Percentiles rank a stretch among this genome's conserved stretches.
These are phyloP conservation scores for Deroptyus accipitrinus DNA, from an alignment of 2,113 vertebrate species.

Conservation along the genomic window DNA sequence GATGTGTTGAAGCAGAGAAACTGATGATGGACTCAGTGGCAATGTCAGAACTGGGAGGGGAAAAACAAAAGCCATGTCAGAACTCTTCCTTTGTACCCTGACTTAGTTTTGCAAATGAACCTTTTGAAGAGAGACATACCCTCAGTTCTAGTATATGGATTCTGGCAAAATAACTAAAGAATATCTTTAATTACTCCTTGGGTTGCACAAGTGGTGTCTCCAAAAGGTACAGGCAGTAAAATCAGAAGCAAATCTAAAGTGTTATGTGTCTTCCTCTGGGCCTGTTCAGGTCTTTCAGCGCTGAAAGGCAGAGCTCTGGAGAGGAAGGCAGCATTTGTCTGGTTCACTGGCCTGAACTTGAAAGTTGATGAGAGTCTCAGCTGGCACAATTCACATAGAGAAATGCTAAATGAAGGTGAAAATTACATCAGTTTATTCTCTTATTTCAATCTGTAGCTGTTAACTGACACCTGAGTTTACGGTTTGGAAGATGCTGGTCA, in stretches of 20 bases:
- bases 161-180: not conserved
- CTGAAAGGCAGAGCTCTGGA: not conserved
- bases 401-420: not conserved
- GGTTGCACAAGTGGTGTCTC: not conserved
- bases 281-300: not conserved
- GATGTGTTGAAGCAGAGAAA: not conserved
- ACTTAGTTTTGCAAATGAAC: not conserved
- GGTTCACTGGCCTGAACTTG: not conserved
- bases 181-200: not conserved
- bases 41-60: not conserved
- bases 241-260: not conserved
- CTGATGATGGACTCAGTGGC: not conserved
- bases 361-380: not conserved
- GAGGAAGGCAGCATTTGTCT: not conserved
- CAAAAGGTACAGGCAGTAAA: not conserved
- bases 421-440: not conserved
- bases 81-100: not conserved
- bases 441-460: not conserved
- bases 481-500: not conserved
- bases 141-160: not conserved
- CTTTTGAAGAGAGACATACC: not conserved
- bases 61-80: not conserved
- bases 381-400: not conserved
- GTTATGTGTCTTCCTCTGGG: not conserved
- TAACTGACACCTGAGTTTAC: not conserved